Evolutionary conservation across 2,888 invertebrate species (phyloP), one percentile per base, ranked within the genome.

Genomic region (Dexiosoma caninum): DNA sequence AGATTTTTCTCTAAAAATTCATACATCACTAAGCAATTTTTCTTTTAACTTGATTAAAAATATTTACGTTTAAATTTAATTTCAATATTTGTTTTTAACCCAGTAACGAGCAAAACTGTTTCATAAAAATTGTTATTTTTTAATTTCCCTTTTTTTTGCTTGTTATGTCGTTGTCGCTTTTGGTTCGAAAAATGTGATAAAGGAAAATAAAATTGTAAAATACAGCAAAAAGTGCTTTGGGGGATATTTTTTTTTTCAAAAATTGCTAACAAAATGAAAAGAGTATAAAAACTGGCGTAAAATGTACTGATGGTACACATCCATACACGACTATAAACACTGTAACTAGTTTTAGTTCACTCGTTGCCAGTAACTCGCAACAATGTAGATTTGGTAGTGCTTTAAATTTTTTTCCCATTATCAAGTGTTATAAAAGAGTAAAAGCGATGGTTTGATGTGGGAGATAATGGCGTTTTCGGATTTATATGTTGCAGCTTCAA

Each of bases 231-330:
- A 37, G 59, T 49, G 30, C 59, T 57, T 37, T 27, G 19, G 37
- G 59, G 70, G 19, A n/a, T 10, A 49, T 23, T 14, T 35, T 37
- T 49, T 37, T 19, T 49, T 35, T 16, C 8, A 57, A 46, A 70
- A 46, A 9, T 46, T 30, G 30, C 19, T 30, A 42, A 55, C 30
- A 55, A 55, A 51, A 35, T 35, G 12, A 37, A 59, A 55, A 55
- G 12, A 16, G 0, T 8, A 37, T 8, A 49, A 37, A 46, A 69
- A 46, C 23, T 37, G 8, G 57, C 32, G 42, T 6, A 49, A 59
- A 37, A 49, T 37, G 35, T 70, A n/a, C 59, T 59, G 57, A 57
- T 69, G 57, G 42, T 10, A 23, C 10, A 21, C 32, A 55, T 55
- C 14, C 16, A n/a, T n/a, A n/a, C n/a, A n/a, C n/a, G 35, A 46